Conservation (phyloP, 2,797 vertebrate genomes). For the Acanthurus lineatus region DNA sequence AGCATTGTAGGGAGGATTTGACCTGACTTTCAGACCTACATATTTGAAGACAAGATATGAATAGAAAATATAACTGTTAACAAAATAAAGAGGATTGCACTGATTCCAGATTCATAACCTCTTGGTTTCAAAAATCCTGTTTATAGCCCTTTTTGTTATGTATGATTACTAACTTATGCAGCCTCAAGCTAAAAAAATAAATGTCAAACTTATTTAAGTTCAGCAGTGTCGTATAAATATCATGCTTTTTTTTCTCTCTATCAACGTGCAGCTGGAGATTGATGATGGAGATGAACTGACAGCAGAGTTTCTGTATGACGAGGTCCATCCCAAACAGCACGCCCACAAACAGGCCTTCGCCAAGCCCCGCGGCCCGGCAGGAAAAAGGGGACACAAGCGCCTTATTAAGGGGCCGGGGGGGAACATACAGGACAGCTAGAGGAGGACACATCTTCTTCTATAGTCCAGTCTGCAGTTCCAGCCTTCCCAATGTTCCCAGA, state of each 20-base stretch:
- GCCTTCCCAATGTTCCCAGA: conserved; percentile 17
- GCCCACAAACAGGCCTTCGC: conserved; percentile 97
- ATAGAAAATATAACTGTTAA: background rate
- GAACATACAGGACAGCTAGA: conserved; percentile 90
- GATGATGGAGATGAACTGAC: conserved; percentile 95
- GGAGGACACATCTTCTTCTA: conserved; percentile 2
- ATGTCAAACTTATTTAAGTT: no score
- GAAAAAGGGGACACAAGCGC: conserved; percentile 96
- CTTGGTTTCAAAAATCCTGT: conserved; percentile 6
- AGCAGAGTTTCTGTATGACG: conserved; percentile 94
- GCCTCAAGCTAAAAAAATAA: no score
- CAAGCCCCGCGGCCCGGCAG: conserved; percentile 97
- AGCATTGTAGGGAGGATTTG: background rate
- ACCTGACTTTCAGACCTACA: background rate
- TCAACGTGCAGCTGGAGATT: conserved; percentile 90
- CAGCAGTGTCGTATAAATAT: background rate
- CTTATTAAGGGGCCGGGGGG: conserved; percentile 93
- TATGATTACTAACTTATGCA: no score
- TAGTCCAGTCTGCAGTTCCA: conserved; percentile 31
- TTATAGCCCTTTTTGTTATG: background rate
- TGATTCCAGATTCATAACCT: conserved; percentile 7
- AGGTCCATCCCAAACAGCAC: conserved; percentile 97
- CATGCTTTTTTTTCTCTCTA: background rate
- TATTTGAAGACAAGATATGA: background rate
- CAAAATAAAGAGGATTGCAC: background rate